A percentile compares a stretch with the other conserved stretches of the same genome.
These are phyloP conservation scores for Calyptommatus sinebrachiatus DNA, from an alignment of 2,113 vertebrate species.

Conservation along the genomic window DNA sequence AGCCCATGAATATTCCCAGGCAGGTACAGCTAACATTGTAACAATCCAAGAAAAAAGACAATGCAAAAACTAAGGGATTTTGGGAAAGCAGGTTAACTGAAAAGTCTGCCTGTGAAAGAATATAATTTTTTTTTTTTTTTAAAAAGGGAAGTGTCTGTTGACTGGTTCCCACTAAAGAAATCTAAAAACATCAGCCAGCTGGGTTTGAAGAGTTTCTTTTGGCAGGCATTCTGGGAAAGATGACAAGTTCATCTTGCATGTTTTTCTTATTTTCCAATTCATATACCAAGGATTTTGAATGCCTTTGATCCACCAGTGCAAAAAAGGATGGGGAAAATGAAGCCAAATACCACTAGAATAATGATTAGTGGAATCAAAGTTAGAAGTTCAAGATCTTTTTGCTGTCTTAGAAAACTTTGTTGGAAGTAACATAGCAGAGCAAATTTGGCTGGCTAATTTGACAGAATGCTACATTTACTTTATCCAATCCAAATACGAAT, in stretches of 20 bases:
- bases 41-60: not conserved
- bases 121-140: not conserved
- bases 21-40: slow-evolving; percentile 39
- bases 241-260: slow-evolving; percentile 6
- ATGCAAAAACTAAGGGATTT: not conserved
- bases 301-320: not conserved
- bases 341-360: not conserved
- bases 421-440: not conserved
- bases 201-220: slow-evolving; percentile 20
- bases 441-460: not conserved
- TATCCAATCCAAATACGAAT: not conserved
- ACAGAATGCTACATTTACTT: not conserved
- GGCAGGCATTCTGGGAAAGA: slow-evolving; percentile 24
- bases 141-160: not conserved
- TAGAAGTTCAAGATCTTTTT: not conserved
- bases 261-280: slow-evolving; percentile 11
- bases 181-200: slow-evolving; percentile 10
- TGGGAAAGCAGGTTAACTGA: not conserved
- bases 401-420: not conserved
- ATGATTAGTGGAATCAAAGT: not conserved
- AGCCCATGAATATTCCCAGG: slow-evolving; percentile 42
- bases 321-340: not conserved
- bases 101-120: not conserved
- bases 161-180: slow-evolving; percentile 16
- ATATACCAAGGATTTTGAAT: not conserved